Evolutionary conservation across 1,140 invertebrate species (phyloP).

Genomic region (Cotesia glomerata): DNA sequence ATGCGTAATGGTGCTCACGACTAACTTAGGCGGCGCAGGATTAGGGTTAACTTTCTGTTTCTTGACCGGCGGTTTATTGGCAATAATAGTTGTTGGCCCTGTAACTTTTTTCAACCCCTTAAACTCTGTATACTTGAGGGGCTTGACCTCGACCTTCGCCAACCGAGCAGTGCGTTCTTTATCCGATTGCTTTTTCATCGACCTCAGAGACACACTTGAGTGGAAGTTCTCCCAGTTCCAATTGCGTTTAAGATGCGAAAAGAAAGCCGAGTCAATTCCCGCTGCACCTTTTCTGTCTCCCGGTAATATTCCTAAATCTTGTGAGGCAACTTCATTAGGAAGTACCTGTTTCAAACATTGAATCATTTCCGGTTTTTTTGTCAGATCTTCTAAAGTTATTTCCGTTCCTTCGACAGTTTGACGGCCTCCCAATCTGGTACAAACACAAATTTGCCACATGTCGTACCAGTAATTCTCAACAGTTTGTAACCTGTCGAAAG

Average conservation of each 20-base stretch:
- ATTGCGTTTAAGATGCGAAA: slow-evolving; percentile 72
- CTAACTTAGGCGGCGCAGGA: neutral
- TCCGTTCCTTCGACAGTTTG: slow-evolving; percentile 60
- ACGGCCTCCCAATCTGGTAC: slow-evolving; percentile 69
- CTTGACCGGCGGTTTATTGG: slow-evolving; percentile 26
- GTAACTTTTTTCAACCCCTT: slow-evolving; percentile 41
- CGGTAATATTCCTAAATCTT: slow-evolving; percentile 70
- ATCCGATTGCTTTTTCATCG: slow-evolving; percentile 12
- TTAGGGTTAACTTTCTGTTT: neutral
- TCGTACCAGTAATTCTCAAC: slow-evolving; percentile 78
- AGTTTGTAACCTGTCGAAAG: slow-evolving; percentile 65
- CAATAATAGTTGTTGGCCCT: slow-evolving; percentile 35
- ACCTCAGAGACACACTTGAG: neutral
- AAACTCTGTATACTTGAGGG: slow-evolving; percentile 45
- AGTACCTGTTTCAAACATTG: slow-evolving; percentile 52
- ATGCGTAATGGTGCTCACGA: neutral
- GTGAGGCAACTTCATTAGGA: slow-evolving; percentile 56
- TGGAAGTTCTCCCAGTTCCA: slow-evolving; percentile 65
- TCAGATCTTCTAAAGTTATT: slow-evolving; percentile 62
- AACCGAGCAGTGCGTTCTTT: slow-evolving; percentile 32
- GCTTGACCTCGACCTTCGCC: slow-evolving; percentile 47
- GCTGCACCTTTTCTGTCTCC: slow-evolving; percentile 77
- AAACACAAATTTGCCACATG: slow-evolving; percentile 72
- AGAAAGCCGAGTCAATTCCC: slow-evolving; percentile 75
- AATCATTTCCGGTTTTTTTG: slow-evolving; percentile 65